Conservation (phyloP, 2,888 invertebrate genomes). For the Unio delphinus region DNA sequence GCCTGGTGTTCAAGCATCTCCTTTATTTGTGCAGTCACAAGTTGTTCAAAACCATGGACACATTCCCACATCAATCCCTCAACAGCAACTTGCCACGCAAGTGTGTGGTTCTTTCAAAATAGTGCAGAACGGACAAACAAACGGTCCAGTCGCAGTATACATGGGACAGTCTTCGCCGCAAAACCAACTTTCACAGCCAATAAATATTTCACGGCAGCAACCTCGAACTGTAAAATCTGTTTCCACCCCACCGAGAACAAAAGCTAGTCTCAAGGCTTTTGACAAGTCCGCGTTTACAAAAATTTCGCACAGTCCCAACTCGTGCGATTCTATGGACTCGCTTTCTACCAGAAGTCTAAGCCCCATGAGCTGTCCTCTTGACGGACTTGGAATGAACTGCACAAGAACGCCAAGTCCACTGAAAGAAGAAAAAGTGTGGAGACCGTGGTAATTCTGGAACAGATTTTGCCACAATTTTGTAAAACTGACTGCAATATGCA, state of each 20-base stretch:
- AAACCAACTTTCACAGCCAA: slow-evolving; percentile 1
- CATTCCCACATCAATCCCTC: slow-evolving; percentile 14
- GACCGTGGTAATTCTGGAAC: slow-evolving; percentile 41
- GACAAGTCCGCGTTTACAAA: slow-evolving; percentile 31
- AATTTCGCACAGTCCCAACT: slow-evolving; percentile 14
- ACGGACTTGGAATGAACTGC: slow-evolving; percentile 16
- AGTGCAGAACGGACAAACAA: slow-evolving; percentile 28
- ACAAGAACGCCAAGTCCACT: slow-evolving; percentile 33
- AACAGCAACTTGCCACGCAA: slow-evolving; percentile 19
- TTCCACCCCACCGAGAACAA: slow-evolving; percentile 30
- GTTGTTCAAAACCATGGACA: slow-evolving; percentile 10
- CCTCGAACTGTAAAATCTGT: slow-evolving; percentile 13
- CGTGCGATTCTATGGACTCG: slow-evolving; percentile 28
- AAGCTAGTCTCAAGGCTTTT: slow-evolving; percentile 33
- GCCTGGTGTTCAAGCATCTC: slow-evolving; percentile 30
- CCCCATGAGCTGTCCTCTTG: slow-evolving; percentile 16
- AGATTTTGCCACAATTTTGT: too few relatives aligned
- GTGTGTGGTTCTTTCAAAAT: slow-evolving; percentile 47
- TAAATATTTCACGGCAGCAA: slow-evolving; percentile 3
- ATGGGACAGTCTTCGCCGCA: slow-evolving; percentile 25
- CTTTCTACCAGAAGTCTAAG: slow-evolving; percentile 2
- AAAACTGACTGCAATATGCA: too few relatives aligned
- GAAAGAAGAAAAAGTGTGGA: slow-evolving; percentile 51
- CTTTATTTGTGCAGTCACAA: slow-evolving; percentile 20
- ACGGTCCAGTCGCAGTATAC: slow-evolving; percentile 25